Percentiles rank a stretch among this genome's conserved stretches.
Evolutionary conservation across 2,113 vertebrate species (phyloP).

Genomic region (Ibidorhyncha struthersii): DNA sequence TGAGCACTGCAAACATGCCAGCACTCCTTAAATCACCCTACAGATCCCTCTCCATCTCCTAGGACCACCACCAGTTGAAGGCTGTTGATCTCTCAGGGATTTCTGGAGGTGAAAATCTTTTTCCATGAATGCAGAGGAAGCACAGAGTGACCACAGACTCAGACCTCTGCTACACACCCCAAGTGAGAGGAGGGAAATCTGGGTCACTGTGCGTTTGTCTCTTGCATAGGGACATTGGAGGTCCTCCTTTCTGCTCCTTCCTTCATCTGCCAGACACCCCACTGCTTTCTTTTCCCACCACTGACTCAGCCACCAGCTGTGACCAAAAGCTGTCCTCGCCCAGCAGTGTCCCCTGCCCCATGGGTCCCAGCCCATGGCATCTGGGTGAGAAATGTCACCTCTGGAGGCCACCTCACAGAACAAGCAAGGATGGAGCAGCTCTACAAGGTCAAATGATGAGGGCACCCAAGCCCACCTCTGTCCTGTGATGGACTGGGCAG

Average conservation of each 20-base stretch:
- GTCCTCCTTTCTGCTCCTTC: neutral
- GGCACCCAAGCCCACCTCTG: neutral
- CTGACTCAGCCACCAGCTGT: fast-evolving
- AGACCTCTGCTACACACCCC: fast-evolving
- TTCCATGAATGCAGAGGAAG: neutral
- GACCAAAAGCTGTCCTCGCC: neutral
- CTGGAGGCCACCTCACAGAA: neutral
- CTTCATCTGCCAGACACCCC: neutral
- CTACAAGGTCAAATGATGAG: neutral
- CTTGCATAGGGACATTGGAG: fast-evolving
- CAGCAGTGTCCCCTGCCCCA: neutral
- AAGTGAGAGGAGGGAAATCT: neutral
- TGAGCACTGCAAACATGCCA: neutral
- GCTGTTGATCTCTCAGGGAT: neutral
- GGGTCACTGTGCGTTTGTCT: fast-evolving
- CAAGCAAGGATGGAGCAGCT: neutral
- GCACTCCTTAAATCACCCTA: neutral
- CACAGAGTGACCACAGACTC: neutral
- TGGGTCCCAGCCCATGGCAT: fast-evolving
- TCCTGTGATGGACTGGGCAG: neutral
- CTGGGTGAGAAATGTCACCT: neutral
- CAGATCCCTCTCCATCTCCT: neutral
- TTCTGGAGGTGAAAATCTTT: neutral
- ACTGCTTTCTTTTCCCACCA: neutral
- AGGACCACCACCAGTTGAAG: neutral